Conservation (phyloP, 2,888 invertebrate species). For the Calliopum simillimum region DNA sequence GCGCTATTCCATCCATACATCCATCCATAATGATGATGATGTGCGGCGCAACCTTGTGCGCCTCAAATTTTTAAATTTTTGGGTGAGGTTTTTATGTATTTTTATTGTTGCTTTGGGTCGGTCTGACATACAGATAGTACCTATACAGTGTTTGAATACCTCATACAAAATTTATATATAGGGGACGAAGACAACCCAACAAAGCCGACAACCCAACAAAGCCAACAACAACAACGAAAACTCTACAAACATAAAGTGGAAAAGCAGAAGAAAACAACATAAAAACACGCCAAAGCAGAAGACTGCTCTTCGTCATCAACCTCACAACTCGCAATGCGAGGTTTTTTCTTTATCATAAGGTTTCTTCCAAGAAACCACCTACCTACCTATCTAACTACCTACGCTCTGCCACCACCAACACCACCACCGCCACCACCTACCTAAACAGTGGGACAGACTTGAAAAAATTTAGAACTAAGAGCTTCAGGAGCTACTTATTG, state of each 20-base stretch:
- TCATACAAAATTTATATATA: background rate
- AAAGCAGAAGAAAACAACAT: background rate
- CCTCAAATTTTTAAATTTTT: constrained; percentile 28
- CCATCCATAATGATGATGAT: constrained; percentile 26
- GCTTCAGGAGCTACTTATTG: too few species aligned
- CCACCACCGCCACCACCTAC: background rate
- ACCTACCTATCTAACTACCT: constrained; percentile 40
- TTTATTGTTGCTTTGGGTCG: background rate
- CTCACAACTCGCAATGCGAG: background rate
- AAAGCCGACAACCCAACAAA: background rate
- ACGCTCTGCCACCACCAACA: background rate
- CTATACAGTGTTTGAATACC: background rate
- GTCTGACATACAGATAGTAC: too few species aligned
- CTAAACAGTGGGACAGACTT: too few species aligned
- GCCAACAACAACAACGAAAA: constrained; percentile 2
- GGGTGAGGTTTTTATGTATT: constrained; percentile 35
- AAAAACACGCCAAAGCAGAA: background rate
- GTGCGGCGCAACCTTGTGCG: constrained; percentile 32
- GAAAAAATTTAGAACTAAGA: too few species aligned
- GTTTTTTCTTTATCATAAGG: constrained; percentile 20
- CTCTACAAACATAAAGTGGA: background rate
- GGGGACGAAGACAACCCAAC: background rate
- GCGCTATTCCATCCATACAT: background rate
- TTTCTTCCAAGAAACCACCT: constrained; percentile 54
- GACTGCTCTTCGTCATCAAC: background rate